A percentile compares a stretch with the other conserved stretches of the same genome.
Evolutionary conservation across 2,797 vertebrate species (phyloP).

Genomic region (Babyrousa celebensis): DNA sequence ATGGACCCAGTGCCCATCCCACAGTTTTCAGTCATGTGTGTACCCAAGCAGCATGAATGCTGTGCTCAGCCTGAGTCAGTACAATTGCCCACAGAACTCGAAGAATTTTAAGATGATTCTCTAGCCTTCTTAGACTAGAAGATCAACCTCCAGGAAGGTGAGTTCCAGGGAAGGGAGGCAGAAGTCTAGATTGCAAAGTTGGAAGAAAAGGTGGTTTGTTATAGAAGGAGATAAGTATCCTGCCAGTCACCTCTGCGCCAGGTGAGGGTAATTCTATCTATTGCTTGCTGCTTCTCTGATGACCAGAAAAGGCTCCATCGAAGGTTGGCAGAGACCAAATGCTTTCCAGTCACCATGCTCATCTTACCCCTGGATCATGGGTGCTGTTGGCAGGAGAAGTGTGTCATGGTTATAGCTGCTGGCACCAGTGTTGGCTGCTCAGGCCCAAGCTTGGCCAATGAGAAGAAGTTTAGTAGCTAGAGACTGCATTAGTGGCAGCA

Average conservation of each 20-base stretch:
- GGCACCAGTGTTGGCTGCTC: background rate
- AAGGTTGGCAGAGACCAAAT: constrained; percentile 19
- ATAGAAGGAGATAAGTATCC: constrained; percentile 46
- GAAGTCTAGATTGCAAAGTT: constrained; percentile 32
- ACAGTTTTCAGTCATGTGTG: background rate
- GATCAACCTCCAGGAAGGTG: background rate
- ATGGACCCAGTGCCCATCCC: background rate
- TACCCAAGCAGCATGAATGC: background rate
- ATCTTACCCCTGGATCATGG: constrained; percentile 51
- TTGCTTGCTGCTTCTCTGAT: constrained; percentile 58
- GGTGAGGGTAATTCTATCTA: constrained; percentile 76
- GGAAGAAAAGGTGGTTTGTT: constrained; percentile 21
- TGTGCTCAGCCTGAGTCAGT: background rate
- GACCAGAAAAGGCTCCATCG: constrained; percentile 60
- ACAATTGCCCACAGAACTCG: background rate
- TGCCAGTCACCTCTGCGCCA: background rate
- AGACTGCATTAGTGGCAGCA: background rate
- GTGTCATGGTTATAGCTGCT: background rate
- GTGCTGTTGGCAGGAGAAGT: background rate
- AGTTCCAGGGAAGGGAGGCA: background rate
- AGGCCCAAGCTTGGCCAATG: background rate
- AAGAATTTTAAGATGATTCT: background rate
- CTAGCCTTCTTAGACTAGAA: background rate
- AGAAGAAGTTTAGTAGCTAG: constrained; percentile 24
- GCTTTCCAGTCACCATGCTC: constrained; percentile 65